Percentiles rank a stretch among this genome's conserved stretches.
These are phyloP conservation scores for Lycodopsis pacificus DNA, from an alignment of 2,797 vertebrate genomes.

Conservation along the genomic window DNA sequence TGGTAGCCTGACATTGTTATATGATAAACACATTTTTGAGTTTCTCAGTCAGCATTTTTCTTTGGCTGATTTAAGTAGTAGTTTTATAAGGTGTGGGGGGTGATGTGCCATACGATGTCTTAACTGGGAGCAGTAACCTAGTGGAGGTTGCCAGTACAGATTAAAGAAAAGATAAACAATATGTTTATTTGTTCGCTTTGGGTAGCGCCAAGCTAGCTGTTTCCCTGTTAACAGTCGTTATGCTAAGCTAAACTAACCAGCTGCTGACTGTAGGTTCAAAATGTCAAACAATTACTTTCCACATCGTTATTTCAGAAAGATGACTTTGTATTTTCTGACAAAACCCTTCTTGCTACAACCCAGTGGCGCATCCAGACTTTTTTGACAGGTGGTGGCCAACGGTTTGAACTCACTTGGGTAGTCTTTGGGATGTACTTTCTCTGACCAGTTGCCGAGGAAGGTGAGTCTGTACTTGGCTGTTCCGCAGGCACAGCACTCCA, in stretches of 20 bases:
- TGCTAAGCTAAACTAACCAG: background rate
- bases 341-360: background rate
- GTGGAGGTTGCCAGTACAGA: background rate
- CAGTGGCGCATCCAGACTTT: background rate
- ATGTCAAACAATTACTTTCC: background rate
- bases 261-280: background rate
- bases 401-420: constrained; percentile 91
- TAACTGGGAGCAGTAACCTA: background rate
- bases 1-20: no score
- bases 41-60: background rate
- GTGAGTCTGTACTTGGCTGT: constrained; percentile 97
- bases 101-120: no score
- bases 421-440: constrained; percentile 95
- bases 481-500: constrained; percentile 96
- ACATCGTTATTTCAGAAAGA: background rate
- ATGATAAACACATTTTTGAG: background rate
- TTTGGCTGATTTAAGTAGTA: background rate
- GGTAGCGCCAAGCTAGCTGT: background rate
- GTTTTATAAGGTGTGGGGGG: background rate
- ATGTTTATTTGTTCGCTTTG: background rate
- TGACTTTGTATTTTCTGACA: background rate
- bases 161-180: background rate
- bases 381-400: background rate
- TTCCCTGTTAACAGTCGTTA: background rate
- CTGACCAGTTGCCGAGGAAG: constrained; percentile 98